Percentiles rank a stretch among this genome's conserved stretches.
Evolutionary conservation across 2,888 invertebrate species (phyloP).

Genomic region (Agrotis exclamationis): DNA sequence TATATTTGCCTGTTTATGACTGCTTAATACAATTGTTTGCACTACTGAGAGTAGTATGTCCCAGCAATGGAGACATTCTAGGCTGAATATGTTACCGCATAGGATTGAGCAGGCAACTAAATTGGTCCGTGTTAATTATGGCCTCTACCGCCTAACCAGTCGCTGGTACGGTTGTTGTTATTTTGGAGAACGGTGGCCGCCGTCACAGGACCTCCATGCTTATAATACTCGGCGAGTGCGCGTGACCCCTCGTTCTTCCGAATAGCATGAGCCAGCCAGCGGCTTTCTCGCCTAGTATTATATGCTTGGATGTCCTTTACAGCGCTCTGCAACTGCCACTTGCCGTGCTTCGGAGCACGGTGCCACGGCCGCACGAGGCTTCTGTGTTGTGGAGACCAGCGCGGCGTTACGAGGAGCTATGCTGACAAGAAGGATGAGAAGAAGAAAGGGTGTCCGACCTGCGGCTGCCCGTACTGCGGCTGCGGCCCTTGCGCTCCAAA

Average conservation of each 20-base stretch:
- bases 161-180: conserved; percentile 80
- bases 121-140: conserved; percentile 17
- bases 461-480: conserved; percentile 63
- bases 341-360: conserved; percentile 61
- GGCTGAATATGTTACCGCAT: neutral
- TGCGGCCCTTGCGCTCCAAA: neutral
- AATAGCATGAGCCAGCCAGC: conserved; percentile 81
- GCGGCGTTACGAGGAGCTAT: conserved; percentile 68
- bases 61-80: too few species aligned
- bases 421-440: conserved; percentile 73
- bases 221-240: conserved; percentile 85
- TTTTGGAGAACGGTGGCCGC: conserved; percentile 87
- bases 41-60: too few species aligned
- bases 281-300: conserved; percentile 82
- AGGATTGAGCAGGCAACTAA: neutral
- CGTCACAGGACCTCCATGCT: conserved; percentile 79
- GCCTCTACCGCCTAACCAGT: conserved; percentile 32
- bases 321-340: conserved; percentile 69
- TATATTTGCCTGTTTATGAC: neutral
- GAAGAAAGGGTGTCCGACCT: conserved; percentile 27
- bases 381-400: conserved; percentile 75
- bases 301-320: conserved; percentile 86
- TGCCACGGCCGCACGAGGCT: conserved; percentile 65
- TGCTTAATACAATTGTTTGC: too few species aligned
- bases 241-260: conserved; percentile 81